Base-by-base conservation (phyloP, 1,140 invertebrate species). In the Drosophila simulans region DNA sequence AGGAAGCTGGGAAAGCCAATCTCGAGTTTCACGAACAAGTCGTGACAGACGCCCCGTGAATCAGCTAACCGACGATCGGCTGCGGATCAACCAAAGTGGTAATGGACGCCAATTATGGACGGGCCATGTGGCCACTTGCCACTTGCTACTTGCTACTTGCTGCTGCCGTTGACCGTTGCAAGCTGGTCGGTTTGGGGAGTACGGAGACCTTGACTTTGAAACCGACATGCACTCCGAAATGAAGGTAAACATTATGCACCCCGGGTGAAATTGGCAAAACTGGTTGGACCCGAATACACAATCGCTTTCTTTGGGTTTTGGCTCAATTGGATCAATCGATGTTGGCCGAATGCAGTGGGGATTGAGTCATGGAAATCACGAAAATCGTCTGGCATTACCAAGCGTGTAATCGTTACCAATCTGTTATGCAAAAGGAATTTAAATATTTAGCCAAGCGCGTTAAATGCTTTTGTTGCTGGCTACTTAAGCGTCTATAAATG, bases 131-230 rank as follows among this genome's bases (percentile, higher is more conserved):
- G 48, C 45, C 60, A 43, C 31, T 46, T 35, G 37, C 35, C 35
- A 13, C 35, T 46, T 35, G 35, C 37, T 11, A 13, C 35, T 46
- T 35, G 35, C 37, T 11, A 39, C 12, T 39, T 39, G 37, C 37
- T 39, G 42, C 42, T 51, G 74, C 66, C 62, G 52, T 75, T 72
- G 65, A 65, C 55, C 62, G 72, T 65, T 59, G 35, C 40, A 58
- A 34, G 66, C 42, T 45, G 8, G 10, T 45, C 45, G 22, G 52
- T 22, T 39, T 7, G 17, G 25, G 37, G 58, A 22, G 55, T 20
- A 42, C 25, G 48, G 48, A 88, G 79, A 80, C 83, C 83, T 86
- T 86, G 83, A 86, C 83, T 86, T 86, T 86, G 83, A 88, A 75
- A 63, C n/a, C 42, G 80, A 31, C 56, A 45, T 2, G 2, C 20